A percentile compares a stretch with the other conserved stretches of the same genome.
Conservation (phyloP, 2,888 invertebrate species). For the Troilus luridus region DNA sequence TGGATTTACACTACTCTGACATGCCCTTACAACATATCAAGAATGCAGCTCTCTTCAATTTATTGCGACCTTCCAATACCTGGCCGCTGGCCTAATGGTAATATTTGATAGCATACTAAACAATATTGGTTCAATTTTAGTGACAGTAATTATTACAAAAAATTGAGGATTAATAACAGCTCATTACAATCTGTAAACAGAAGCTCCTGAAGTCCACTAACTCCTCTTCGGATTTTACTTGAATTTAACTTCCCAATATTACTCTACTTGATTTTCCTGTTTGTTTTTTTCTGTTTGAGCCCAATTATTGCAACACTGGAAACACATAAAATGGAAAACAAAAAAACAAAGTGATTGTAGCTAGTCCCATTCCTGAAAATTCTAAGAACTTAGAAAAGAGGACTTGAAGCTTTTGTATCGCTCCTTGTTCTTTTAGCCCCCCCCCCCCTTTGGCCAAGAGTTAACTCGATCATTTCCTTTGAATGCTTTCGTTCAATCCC, state of each 20-base stretch:
- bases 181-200: too few species aligned
- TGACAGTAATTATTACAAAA: too few species aligned
- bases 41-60: too few species aligned
- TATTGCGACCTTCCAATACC: too few species aligned
- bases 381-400: neutral
- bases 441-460: neutral
- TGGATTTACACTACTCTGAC: too few species aligned
- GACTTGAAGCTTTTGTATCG: neutral
- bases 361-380: neutral
- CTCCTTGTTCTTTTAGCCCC: neutral
- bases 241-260: neutral
- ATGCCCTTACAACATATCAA: too few species aligned
- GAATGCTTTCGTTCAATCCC: neutral
- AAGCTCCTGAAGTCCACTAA: too few species aligned
- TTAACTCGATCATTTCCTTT: constrained; percentile 34
- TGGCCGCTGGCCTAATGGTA: too few species aligned
- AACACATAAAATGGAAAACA: neutral
- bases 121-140: too few species aligned
- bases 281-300: neutral
- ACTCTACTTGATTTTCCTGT: neutral
- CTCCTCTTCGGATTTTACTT: too few species aligned
- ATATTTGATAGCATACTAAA: too few species aligned
- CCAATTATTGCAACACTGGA: neutral
- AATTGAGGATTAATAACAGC: too few species aligned
- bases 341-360: neutral